These are phyloP conservation scores for Bathynomus jamesi DNA, from an alignment of 1,140 invertebrate species.

Conservation along the genomic window DNA sequence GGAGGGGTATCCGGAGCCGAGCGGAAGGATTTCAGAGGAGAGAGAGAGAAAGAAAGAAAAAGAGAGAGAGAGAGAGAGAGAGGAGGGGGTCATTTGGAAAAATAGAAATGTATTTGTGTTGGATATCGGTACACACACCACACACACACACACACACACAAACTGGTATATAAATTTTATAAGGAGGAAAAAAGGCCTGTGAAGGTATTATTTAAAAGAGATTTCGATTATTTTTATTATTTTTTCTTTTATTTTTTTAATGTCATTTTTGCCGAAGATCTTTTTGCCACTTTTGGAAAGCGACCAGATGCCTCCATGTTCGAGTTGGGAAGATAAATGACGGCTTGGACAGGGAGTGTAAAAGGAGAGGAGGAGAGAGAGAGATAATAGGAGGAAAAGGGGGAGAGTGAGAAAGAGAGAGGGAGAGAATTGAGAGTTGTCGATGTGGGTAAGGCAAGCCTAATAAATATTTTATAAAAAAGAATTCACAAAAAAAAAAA, in stretches of 20 bases:
- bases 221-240: too few relatives aligned
- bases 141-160: not conserved
- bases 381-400: not conserved
- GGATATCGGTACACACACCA: not conserved
- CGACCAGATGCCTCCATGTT: not conserved
- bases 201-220: too few relatives aligned
- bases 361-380: not conserved
- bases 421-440: too few relatives aligned
- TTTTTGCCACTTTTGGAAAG: not conserved
- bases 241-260: too few relatives aligned
- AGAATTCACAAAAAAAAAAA: not conserved
- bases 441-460: too few relatives aligned
- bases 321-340: not conserved
- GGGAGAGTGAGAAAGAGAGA: not conserved
- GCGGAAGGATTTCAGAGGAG: too few relatives aligned
- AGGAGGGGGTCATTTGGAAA: too few relatives aligned
- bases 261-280: too few relatives aligned
- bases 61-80: too few relatives aligned
- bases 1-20: not conserved
- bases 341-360: too few relatives aligned
- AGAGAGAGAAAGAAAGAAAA: too few relatives aligned
- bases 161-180: not conserved
- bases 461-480: not conserved
- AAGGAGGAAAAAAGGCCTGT: not conserved
- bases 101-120: not conserved